Percentiles rank a stretch among this genome's conserved stretches.
Conservation (phyloP, 2,888 invertebrate genomes). For the Chrysopilus asiliformis region DNA sequence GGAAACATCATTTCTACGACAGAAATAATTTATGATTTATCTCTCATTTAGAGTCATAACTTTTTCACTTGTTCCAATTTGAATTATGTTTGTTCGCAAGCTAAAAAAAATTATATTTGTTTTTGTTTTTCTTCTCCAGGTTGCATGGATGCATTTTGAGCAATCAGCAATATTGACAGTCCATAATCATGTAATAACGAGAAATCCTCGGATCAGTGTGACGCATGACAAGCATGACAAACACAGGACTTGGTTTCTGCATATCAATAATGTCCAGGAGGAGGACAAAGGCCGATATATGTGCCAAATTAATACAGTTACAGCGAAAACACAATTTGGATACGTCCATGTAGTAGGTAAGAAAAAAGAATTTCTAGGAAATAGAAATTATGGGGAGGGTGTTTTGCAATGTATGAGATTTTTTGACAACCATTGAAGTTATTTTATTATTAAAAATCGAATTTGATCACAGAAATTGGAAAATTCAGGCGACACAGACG, state of each 20-base stretch:
- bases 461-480: no score
- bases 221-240: constrained; percentile 71
- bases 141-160: constrained; percentile 94
- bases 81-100: no score
- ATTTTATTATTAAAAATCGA: no score
- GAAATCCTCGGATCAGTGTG: constrained; percentile 82
- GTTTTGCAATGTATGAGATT: no score
- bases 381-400: no score
- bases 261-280: constrained; percentile 82
- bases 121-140: constrained; percentile 41
- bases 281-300: constrained; percentile 86
- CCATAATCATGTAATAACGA: constrained; percentile 86
- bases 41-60: no score
- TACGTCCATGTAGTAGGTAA: constrained; percentile 85
- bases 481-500: no score
- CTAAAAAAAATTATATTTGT: constrained; percentile 3
- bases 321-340: constrained; percentile 85
- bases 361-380: no score
- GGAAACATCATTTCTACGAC: no score
- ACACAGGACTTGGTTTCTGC: constrained; percentile 84
- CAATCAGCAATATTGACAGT: constrained; percentile 87
- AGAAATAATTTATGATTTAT: no score
- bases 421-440: no score
- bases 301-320: constrained; percentile 89
- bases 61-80: no score